Percentiles rank a stretch among this genome's conserved stretches.
Conservation (phyloP, 2,888 invertebrate genomes). For the Amphipoea oculea region DNA sequence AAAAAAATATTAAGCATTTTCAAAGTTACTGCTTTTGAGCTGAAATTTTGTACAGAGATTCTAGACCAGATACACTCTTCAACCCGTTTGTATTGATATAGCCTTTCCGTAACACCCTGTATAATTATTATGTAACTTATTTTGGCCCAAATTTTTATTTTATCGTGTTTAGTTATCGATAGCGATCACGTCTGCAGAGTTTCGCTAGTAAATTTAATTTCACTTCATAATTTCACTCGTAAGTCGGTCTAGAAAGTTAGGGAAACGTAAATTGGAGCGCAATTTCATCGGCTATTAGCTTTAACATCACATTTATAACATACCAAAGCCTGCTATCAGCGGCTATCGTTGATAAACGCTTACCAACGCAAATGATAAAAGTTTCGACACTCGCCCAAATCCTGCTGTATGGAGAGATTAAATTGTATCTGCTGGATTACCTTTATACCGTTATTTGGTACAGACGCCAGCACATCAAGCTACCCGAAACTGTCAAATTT, state of each 20-base stretch:
- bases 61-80: no score
- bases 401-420: slow-evolving; percentile 56
- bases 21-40: no score
- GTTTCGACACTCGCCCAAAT: slow-evolving; percentile 59
- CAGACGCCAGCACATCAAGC: no score
- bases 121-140: no score
- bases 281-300: slow-evolving; percentile 65
- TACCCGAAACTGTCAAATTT: no score
- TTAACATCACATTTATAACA: slow-evolving; percentile 62
- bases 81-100: no score
- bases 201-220: neutral
- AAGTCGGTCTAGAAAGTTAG: neutral
- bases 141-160: neutral
- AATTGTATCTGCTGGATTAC: slow-evolving; percentile 34
- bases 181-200: no score
- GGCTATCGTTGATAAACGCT: slow-evolving; percentile 61
- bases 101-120: no score
- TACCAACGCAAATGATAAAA: slow-evolving; percentile 63
- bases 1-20: no score
- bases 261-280: slow-evolving; percentile 4
- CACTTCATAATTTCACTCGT: neutral
- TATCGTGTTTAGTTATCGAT: neutral
- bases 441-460: neutral
- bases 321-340: slow-evolving; percentile 58
- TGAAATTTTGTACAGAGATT: no score